Conservation (phyloP, 2,113 vertebrate genomes). For the Talpa occidentalis region DNA sequence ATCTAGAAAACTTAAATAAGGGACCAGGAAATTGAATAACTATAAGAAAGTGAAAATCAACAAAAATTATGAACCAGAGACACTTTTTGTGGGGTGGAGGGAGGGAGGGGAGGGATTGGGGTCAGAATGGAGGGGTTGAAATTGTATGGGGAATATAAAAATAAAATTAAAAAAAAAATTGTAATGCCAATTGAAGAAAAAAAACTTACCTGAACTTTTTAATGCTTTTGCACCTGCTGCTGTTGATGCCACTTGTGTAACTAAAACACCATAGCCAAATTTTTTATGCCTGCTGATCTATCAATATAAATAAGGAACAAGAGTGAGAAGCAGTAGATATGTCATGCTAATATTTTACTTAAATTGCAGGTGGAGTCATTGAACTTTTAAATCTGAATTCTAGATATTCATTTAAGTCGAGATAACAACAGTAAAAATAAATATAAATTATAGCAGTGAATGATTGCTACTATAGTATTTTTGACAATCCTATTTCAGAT, state of each 20-base stretch:
- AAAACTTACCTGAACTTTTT: constrained; percentile 90
- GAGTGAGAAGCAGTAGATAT: not conserved
- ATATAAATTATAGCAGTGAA: not conserved
- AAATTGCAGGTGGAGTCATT: not conserved
- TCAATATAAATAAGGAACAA: constrained; percentile 8
- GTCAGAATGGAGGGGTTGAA: too few species aligned
- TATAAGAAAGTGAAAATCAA: too few species aligned
- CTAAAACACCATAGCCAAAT: constrained; percentile 92
- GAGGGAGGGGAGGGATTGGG: too few species aligned
- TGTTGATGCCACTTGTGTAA: constrained; percentile 94
- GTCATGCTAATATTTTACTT: not conserved
- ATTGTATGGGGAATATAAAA: too few species aligned
- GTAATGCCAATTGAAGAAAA: not conserved
- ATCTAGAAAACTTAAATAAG: too few species aligned
- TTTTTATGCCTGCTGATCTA: constrained; percentile 93
- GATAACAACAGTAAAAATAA: constrained; percentile 1
- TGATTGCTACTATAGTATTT: not conserved
- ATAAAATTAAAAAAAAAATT: too few species aligned
- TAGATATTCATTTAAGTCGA: not conserved
- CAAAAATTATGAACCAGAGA: too few species aligned
- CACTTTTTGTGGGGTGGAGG: too few species aligned
- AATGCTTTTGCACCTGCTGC: constrained; percentile 91
- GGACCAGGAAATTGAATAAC: too few species aligned
- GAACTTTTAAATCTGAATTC: not conserved
- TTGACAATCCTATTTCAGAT: constrained; percentile 7